Evolutionary conservation across 2,888 invertebrate genomes (phyloP), one percentile per base, ranked within the genome.

Genomic region (Cyaniris semiargus): DNA sequence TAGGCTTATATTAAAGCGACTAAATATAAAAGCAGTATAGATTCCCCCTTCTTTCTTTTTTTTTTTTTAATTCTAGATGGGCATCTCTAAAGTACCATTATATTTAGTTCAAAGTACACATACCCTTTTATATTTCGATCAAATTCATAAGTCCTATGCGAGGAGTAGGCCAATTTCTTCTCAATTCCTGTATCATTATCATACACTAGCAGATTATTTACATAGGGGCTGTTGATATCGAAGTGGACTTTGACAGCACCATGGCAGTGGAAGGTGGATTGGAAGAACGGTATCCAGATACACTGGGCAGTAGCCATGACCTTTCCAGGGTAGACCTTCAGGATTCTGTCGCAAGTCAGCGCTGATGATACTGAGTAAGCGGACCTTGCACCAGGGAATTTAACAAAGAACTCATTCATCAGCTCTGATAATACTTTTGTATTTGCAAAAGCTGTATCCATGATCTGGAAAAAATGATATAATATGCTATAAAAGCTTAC

Each of bases 271-370:
- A 91, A 93, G 0, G 90, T 85, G 48, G 87, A 90, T 88, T 89
- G 91, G 75, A 93, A 93, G 76, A 86, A 91, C 0, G 94, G 93
- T 0, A 94, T 83, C 93, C 93, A 94, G 76, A 86, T 88, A 85
- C 91, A 90, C 71, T 83, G 85, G 0, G 88, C 78, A 1, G 88
- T 86, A 0, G 89, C 80, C 0, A 78, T 70, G 1, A 86, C 80
- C 0, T 77, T 76, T 0, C 93, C 93, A 21, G 60, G 81, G 72
- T 88, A 84, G 60, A 91, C 90, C 2, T 88, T 83, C 0, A 92
- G 70, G 0, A 88, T 88, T 44, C 85, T 86, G 0, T 84, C 82
- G 4, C 93, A 92, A 27, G 86, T 87, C 0, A 94, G 82, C 0
- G 89, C 93, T 7, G 93, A 90, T 0, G 91, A 85, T 0, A 92